phyloP scores from a whole-genome alignment of 2,797 vertebrate genomes.

The Myoxocephalus aenaeus region DNA sequence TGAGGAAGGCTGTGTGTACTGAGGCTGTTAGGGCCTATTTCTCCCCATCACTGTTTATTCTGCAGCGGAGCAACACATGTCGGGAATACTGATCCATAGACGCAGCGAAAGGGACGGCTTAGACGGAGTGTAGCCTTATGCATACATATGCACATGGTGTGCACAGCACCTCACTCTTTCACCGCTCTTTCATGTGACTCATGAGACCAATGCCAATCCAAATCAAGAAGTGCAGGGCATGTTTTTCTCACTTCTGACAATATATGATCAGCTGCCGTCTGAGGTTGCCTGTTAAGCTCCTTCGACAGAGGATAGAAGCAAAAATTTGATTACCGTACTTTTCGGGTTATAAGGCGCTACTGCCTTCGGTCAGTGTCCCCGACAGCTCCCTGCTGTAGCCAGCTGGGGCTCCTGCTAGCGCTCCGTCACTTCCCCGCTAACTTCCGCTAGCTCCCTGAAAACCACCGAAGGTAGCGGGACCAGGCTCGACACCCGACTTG shows the following conservation, averaged over 20 bases:
- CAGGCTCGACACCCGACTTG: too few relatives aligned
- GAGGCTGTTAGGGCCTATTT: slow-evolving; percentile 75
- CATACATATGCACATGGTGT: slow-evolving; percentile 64
- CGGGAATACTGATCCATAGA: slow-evolving; percentile 80
- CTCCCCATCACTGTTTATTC: slow-evolving; percentile 78
- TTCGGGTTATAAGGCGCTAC: too few relatives aligned
- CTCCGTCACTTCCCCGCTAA: too few relatives aligned
- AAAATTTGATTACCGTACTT: slow-evolving; percentile 69
- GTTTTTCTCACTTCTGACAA: slow-evolving; percentile 69
- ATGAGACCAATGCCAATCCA: slow-evolving; percentile 59
- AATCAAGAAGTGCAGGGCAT: slow-evolving; percentile 52
- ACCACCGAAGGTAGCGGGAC: too few relatives aligned
- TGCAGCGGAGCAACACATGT: slow-evolving; percentile 78
- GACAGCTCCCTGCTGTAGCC: too few relatives aligned
- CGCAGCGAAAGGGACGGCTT: slow-evolving; percentile 54
- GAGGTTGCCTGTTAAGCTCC: slow-evolving; percentile 61
- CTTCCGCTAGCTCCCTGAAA: too few relatives aligned
- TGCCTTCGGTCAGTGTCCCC: too few relatives aligned
- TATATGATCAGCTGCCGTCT: slow-evolving; percentile 73
- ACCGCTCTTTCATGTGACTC: slow-evolving; percentile 59
- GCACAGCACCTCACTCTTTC: slow-evolving; percentile 50
- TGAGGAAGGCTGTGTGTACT: slow-evolving; percentile 74
- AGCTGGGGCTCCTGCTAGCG: too few relatives aligned
- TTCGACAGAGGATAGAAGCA: slow-evolving; percentile 34
- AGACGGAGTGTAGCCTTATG: slow-evolving; percentile 54